Conservation (phyloP, 1,140 invertebrate species). For the Halictus rubicundus region DNA sequence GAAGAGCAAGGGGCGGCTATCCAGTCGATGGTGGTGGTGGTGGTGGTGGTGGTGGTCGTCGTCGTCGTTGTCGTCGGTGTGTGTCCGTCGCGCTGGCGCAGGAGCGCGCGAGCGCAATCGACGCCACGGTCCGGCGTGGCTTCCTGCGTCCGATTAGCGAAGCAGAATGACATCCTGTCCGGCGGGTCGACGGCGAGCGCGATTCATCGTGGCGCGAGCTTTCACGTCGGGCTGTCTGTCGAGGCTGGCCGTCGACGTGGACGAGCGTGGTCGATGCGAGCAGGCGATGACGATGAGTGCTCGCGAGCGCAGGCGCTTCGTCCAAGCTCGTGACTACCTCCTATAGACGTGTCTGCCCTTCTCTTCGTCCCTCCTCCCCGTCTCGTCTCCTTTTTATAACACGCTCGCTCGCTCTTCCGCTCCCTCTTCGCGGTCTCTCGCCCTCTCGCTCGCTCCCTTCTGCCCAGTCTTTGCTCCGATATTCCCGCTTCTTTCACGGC, state of each 20-base stretch:
- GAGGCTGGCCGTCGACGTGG: constrained; percentile 4
- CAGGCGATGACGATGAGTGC: constrained; percentile 49
- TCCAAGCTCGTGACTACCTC: constrained; percentile 60
- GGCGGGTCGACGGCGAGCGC: constrained; percentile 43
- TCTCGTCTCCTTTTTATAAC: background rate
- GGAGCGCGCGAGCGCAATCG: constrained; percentile 36
- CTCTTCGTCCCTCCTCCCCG: constrained; percentile 33
- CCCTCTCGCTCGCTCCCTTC: background rate
- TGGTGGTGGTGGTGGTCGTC: too few relatives aligned
- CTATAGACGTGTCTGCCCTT: constrained; percentile 39
- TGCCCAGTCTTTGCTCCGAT: constrained; percentile 9
- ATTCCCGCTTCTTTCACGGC: constrained; percentile 35
- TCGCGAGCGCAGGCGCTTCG: constrained; percentile 60
- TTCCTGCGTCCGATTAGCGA: constrained; percentile 41
- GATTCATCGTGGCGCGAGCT: constrained; percentile 59
- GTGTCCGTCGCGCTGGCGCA: constrained; percentile 32
- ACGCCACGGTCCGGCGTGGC: constrained; percentile 37
- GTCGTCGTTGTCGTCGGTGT: background rate
- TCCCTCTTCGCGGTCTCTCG: background rate
- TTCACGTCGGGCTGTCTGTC: constrained; percentile 56
- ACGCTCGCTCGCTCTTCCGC: background rate
- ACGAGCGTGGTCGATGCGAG: constrained; percentile 57
- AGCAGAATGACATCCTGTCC: constrained; percentile 43
- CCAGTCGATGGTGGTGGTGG: too few relatives aligned
- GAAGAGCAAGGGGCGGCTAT: background rate